Evolutionary conservation across 2,888 invertebrate genomes (phyloP).

Genomic region (Rhagium mordax): DNA sequence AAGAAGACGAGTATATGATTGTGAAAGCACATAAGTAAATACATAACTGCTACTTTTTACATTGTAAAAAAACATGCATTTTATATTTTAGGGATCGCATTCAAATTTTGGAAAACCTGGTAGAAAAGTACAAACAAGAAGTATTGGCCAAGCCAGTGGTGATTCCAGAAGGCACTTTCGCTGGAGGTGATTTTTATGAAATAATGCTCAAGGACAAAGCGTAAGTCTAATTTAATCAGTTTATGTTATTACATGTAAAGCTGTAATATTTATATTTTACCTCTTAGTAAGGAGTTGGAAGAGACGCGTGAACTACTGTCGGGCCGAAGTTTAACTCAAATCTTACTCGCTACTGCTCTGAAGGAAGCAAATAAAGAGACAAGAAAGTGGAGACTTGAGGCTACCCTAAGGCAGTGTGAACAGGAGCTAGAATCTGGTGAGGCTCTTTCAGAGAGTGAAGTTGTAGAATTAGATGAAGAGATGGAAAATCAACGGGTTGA

Average conservation of each 20-base stretch:
- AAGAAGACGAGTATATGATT: constrained; percentile 49
- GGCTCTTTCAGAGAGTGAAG: neutral
- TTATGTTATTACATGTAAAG: neutral
- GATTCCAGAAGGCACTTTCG: constrained; percentile 29
- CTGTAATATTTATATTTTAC: no score
- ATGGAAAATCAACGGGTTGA: neutral
- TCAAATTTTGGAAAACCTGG: constrained; percentile 41
- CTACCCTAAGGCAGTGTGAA: constrained; percentile 36
- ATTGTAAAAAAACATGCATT: neutral
- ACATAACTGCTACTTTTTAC: constrained; percentile 9
- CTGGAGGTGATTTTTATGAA: constrained; percentile 40
- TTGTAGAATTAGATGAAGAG: neutral
- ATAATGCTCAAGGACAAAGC: constrained; percentile 35
- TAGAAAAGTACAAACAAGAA: constrained; percentile 47
- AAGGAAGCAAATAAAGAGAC: constrained; percentile 51
- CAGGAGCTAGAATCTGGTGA: constrained; percentile 21
- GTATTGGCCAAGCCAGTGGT: constrained; percentile 38
- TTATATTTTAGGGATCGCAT: constrained; percentile 46
- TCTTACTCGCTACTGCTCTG: constrained; percentile 41
- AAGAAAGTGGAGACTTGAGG: constrained; percentile 48
- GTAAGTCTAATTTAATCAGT: constrained; percentile 24
- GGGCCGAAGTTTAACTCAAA: constrained; percentile 38
- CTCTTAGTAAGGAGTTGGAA: constrained; percentile 49
- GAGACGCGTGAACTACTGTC: constrained; percentile 40
- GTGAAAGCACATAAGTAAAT: constrained; percentile 49